Evolutionary conservation across 2,797 vertebrate species (phyloP).

Genomic region (Menidia menidia): DNA sequence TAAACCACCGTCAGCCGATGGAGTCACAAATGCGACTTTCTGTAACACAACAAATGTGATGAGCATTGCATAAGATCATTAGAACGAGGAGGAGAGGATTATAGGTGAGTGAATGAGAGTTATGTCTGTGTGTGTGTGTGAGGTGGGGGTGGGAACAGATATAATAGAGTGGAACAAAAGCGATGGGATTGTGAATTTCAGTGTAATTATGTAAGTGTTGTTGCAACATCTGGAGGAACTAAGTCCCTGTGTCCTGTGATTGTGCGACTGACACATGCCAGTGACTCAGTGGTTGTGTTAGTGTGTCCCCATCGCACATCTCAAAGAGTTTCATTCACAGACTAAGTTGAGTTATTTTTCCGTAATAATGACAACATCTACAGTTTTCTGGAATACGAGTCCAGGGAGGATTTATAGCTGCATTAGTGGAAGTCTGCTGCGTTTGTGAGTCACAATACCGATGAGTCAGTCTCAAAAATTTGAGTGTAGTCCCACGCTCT

Average conservation of each 20-base stretch:
- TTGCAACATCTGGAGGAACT: not conserved
- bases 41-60: not conserved
- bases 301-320: no score
- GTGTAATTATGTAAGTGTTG: no score
- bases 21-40: not conserved
- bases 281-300: no score
- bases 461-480: not conserved
- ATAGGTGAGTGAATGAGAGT: not conserved
- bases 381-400: not conserved
- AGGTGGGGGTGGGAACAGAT: not conserved
- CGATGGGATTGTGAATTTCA: not conserved
- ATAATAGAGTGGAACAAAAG: not conserved
- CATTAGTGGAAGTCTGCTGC: not conserved
- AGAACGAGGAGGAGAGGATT: not conserved
- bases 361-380: no score
- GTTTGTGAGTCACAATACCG: not conserved
- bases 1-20: not conserved
- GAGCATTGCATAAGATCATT: not conserved
- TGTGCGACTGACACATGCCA: no score
- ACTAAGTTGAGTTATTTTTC: no score
- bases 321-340: no score
- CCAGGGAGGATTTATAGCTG: no score
- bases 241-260: not conserved
- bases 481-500: slow-evolving; percentile 17
- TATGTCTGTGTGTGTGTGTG: not conserved